Base-by-base conservation (phyloP, 2,888 invertebrate genomes). In the Eristalis pertinax region DNA sequence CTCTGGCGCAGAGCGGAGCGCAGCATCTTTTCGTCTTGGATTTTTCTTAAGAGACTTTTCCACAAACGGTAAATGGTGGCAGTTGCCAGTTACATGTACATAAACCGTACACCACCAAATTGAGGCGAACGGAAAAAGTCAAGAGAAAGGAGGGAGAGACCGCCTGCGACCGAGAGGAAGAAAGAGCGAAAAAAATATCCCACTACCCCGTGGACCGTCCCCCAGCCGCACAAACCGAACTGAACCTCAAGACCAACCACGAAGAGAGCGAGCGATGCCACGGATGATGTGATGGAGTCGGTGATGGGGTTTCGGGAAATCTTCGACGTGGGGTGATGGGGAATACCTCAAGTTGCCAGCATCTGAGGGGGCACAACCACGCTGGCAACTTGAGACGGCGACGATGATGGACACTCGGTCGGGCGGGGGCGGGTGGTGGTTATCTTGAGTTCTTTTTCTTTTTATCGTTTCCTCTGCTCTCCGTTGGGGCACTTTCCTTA, bases 31-130 rank as follows among this genome's bases (percentile, higher is more conserved):
- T 78, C 56, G 58, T 84, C 73, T 80, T 73, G 84, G 63, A 68
- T 87, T 87, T 88, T 88, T 88, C 88, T 88, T 88, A 88, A 88
- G 88, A 88, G 88, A 88, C 82, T 88, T 79, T 86, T 88, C 88
- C 85, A 85, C 88, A 85, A 88, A 85, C 80, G 72, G 85, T 82
- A 88, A 88, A 88, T 85, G 84, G 85, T 81, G 74, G 78, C 84
- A 81, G 81, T 26, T 26, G 1, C 26, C 26, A 26, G 26, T 75
- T 65, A 88, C 81, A 88, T 82, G 74, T 85, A 88, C 81, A 85
- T 88, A 85, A 81, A 77, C 77, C 75, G 63, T 75, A 72, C 69
- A 78, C 88, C 84, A 74, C 65, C 77, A 84, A 84, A 87, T 84
- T 80, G 75, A 72, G 78, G 75, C 75, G 10, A 72, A 63, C 13